phyloP scores from a whole-genome alignment of 1,140 invertebrate species.

The Lutraria rhynchaena region DNA sequence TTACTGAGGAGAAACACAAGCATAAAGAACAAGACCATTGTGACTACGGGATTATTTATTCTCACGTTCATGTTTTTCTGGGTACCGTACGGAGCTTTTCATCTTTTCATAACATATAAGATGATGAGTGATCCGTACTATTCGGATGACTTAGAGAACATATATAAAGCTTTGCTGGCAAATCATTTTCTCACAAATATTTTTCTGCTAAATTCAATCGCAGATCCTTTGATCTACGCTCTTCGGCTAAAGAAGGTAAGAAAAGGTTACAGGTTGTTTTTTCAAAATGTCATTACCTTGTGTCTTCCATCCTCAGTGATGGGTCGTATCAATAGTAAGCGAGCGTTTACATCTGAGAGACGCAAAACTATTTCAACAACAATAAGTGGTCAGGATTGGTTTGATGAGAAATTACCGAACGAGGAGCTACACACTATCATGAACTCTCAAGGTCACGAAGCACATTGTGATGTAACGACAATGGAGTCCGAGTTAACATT shows the following conservation, averaged over 20 bases:
- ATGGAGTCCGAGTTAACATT: too few species aligned
- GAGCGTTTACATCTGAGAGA: too few species aligned
- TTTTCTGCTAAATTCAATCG: slow-evolving; percentile 86
- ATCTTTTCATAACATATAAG: slow-evolving; percentile 55
- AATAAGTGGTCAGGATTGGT: neutral
- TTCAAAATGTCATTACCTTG: too few species aligned
- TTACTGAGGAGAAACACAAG: slow-evolving; percentile 1
- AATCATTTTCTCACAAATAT: slow-evolving; percentile 76
- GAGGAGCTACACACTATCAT: too few species aligned
- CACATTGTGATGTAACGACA: too few species aligned
- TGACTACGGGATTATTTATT: slow-evolving; percentile 87
- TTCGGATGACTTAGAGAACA: neutral
- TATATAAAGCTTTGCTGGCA: slow-evolving; percentile 35
- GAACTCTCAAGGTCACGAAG: too few species aligned
- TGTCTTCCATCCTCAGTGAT: too few species aligned
- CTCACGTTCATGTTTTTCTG: slow-evolving; percentile 87
- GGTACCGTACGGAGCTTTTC: slow-evolving; percentile 85
- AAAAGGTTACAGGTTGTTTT: slow-evolving; percentile 59
- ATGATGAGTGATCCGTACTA: neutral
- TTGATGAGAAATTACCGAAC: too few species aligned
- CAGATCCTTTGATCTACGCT: slow-evolving; percentile 88
- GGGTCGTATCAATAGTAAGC: too few species aligned
- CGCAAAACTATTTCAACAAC: neutral
- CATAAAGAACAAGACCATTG: slow-evolving; percentile 85
- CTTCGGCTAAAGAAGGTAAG: slow-evolving; percentile 85